Percentiles rank a stretch among this genome's conserved stretches.
These are phyloP conservation scores for Phacellophora camtschatica DNA, from an alignment of 30 jellyfish, hydroid and myxozoan genomes.

Conservation along the genomic window DNA sequence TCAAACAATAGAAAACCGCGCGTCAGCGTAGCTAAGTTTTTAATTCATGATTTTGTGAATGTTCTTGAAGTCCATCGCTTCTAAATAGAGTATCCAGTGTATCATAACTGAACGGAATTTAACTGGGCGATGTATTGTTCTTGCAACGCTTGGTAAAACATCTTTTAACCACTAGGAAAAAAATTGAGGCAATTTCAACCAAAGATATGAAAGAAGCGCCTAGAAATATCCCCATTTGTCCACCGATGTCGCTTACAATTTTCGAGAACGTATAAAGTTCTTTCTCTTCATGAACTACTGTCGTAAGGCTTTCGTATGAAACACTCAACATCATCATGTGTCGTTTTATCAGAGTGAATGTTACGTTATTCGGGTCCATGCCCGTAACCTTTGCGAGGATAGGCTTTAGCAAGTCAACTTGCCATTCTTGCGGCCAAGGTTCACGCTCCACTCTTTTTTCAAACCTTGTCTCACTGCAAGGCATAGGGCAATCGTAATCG, in stretches of 20 bases:
- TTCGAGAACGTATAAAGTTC: conserved; percentile 7
- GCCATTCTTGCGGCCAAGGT: conserved; percentile 57
- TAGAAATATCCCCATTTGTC: conserved; percentile 58
- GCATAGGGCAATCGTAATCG: conserved; percentile 28
- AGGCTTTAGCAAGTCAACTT: background rate
- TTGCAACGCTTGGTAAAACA: background rate
- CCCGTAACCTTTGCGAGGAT: background rate
- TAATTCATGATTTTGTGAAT: too few species aligned
- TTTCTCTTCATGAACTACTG: background rate
- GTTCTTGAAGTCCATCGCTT: too few species aligned
- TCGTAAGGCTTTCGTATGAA: conserved; percentile 1
- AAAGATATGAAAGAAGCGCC: conserved; percentile 55
- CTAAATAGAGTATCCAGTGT: too few species aligned
- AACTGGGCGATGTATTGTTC: too few species aligned
- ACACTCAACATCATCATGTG: background rate
- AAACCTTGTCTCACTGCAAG: conserved; percentile 24
- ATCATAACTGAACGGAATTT: too few species aligned
- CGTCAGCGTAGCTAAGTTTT: too few species aligned
- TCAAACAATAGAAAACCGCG: too few species aligned
- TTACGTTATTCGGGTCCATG: background rate
- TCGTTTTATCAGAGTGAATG: background rate
- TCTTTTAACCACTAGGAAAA: background rate
- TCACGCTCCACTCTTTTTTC: conserved; percentile 6
- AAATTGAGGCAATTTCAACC: conserved; percentile 17
- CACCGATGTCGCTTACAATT: conserved; percentile 44